phyloP scores from a whole-genome alignment of 2,113 vertebrate species.

The Lontra canadensis region DNA sequence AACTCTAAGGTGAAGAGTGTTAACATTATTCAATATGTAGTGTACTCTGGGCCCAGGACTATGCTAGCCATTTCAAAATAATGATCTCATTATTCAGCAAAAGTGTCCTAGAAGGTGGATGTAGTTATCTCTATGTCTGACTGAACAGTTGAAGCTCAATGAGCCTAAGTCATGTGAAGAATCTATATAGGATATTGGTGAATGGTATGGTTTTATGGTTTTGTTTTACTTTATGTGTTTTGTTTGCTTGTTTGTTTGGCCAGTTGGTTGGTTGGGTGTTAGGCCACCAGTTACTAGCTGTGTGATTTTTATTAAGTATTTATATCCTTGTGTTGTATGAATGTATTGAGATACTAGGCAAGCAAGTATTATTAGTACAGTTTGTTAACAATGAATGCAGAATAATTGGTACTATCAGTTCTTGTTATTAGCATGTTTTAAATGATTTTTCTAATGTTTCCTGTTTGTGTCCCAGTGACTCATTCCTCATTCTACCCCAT shows the following conservation, averaged over 20 bases:
- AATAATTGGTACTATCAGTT: not conserved
- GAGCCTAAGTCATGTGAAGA: not conserved
- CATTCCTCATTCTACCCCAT: not conserved
- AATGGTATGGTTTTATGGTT: rapidly evolving
- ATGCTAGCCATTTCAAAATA: not conserved
- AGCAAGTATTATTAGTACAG: not conserved
- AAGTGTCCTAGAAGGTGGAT: not conserved
- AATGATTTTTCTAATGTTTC: not conserved
- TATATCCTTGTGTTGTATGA: not conserved
- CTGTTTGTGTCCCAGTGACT: not conserved
- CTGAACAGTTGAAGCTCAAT: not conserved
- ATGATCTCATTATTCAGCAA: not conserved
- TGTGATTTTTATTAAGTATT: not conserved
- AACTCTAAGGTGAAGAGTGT: not conserved
- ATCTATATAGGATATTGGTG: not conserved
- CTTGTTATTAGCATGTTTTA: not conserved
- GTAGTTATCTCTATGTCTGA: not conserved
- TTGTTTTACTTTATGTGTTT: not conserved
- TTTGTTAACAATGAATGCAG: not conserved
- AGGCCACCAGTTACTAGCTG: not conserved
- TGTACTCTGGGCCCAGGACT: not conserved
- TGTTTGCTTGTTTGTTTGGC: not conserved
- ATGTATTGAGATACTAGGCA: not conserved
- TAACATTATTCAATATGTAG: not conserved
- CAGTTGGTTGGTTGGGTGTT: not conserved